Percentiles rank a stretch among this genome's conserved stretches.
These are phyloP conservation scores for Mythimna pallens DNA, from an alignment of 2,888 invertebrate genomes.

Conservation along the genomic window DNA sequence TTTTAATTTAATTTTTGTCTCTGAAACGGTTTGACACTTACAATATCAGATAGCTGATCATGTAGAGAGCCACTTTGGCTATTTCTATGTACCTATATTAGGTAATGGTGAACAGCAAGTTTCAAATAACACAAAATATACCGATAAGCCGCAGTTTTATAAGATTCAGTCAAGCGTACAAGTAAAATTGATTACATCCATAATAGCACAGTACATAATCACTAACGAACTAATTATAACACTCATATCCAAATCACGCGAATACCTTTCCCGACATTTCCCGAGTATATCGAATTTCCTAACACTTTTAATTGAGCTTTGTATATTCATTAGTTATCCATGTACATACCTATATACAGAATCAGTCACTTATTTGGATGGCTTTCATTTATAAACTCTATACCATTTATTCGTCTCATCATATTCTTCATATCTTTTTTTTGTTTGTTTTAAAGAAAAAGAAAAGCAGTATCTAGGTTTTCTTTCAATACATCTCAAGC, in stretches of 20 bases:
- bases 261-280: conserved; percentile 16
- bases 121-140: not conserved
- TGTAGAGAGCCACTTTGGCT: not conserved
- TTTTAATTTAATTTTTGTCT: too few relatives aligned
- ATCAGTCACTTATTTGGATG: not conserved
- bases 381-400: not conserved
- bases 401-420: not conserved
- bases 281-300: not conserved
- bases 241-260: conserved; percentile 19
- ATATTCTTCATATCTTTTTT: not conserved
- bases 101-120: not conserved
- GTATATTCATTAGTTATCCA: too few relatives aligned
- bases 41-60: not conserved
- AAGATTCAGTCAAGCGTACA: conserved; percentile 16
- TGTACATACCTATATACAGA: not conserved
- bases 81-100: not conserved
- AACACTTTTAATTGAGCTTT: not conserved
- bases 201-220: conserved; percentile 32
- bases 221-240: conserved; percentile 14
- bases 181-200: conserved; percentile 31
- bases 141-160: not conserved
- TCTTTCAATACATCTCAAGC: not conserved
- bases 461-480: too few relatives aligned
- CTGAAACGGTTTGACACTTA: not conserved
- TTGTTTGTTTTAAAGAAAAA: not conserved